A percentile compares a stretch with the other conserved stretches of the same genome.
These are phyloP conservation scores for Chondrilla cf. caribensis DNA, from an alignment of 37 sponge, comb jelly and placozoan genomes.

Conservation along the genomic window DNA sequence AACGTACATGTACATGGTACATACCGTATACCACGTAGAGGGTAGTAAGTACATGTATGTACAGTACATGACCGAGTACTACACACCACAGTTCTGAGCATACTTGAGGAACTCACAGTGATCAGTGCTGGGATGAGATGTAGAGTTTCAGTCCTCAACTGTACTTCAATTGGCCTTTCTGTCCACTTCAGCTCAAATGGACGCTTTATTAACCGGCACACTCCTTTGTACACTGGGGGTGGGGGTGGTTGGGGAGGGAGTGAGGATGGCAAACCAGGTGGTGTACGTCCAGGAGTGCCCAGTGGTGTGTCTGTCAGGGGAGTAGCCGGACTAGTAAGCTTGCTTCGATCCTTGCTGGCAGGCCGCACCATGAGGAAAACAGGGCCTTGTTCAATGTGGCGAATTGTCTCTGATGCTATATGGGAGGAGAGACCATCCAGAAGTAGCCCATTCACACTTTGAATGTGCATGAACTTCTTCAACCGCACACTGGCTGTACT, in stretches of 20 bases:
- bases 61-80: neutral
- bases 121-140: conserved; percentile 3
- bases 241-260: neutral
- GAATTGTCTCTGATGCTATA: conserved; percentile 35
- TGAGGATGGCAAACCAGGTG: too few species aligned
- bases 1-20: too few species aligned
- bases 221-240: neutral
- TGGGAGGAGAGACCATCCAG: conserved; percentile 53
- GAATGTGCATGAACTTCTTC: conserved; percentile 66
- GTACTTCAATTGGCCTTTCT: neutral
- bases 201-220: neutral
- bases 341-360: neutral
- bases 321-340: neutral
- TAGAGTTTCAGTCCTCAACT: neutral
- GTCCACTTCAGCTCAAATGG: conserved; percentile 15
- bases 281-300: neutral
- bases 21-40: neutral
- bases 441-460: conserved; percentile 59
- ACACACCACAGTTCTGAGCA: too few species aligned
- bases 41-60: neutral
- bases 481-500: neutral
- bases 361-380: conserved; percentile 17
- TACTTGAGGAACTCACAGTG: neutral
- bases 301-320: neutral
- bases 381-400: neutral